phyloP scores from a whole-genome alignment of 2,888 invertebrate genomes.

The Drosophila fungiperda region DNA sequence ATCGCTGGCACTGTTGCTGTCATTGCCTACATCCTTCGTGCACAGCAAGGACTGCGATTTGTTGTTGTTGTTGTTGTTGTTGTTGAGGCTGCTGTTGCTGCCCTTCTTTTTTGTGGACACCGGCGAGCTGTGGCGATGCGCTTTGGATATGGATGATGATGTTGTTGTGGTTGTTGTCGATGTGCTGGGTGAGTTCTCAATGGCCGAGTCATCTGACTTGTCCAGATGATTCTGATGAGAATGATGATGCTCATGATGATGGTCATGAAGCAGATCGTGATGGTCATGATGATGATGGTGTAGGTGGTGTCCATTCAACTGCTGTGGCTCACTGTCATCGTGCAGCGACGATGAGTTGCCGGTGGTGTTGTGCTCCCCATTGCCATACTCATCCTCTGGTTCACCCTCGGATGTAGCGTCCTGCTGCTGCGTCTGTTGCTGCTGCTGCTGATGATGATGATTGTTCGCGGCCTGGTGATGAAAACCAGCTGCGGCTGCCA shows the following conservation, averaged over 20 bases:
- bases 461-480: slow-evolving; percentile 55
- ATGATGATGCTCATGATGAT: slow-evolving; percentile 39
- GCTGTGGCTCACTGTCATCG: slow-evolving; percentile 66
- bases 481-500: slow-evolving; percentile 65
- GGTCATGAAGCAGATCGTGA: slow-evolving; percentile 32
- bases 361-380: slow-evolving; percentile 71
- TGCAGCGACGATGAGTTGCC: slow-evolving; percentile 72
- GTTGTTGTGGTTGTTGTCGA: slow-evolving; percentile 74
- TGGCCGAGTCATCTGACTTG: slow-evolving; percentile 82
- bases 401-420: slow-evolving; percentile 74
- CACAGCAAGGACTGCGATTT: slow-evolving; percentile 48
- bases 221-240: slow-evolving; percentile 68
- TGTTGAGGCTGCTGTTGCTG: slow-evolving; percentile 36
- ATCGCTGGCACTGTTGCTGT: background rate
- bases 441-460: slow-evolving; percentile 45
- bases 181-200: slow-evolving; percentile 82
- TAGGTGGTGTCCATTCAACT: slow-evolving; percentile 70
- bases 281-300: slow-evolving; percentile 48
- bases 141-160: slow-evolving; percentile 33
- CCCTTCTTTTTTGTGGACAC: slow-evolving; percentile 79
- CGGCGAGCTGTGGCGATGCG: slow-evolving; percentile 73
- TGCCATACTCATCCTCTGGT: slow-evolving; percentile 69
- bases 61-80: background rate
- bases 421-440: slow-evolving; percentile 50
- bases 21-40: slow-evolving; percentile 43